A percentile compares a stretch with the other conserved stretches of the same genome.
phyloP scores from a whole-genome alignment of 2,888 invertebrate genomes.

The Meiosimyza platycephala region DNA sequence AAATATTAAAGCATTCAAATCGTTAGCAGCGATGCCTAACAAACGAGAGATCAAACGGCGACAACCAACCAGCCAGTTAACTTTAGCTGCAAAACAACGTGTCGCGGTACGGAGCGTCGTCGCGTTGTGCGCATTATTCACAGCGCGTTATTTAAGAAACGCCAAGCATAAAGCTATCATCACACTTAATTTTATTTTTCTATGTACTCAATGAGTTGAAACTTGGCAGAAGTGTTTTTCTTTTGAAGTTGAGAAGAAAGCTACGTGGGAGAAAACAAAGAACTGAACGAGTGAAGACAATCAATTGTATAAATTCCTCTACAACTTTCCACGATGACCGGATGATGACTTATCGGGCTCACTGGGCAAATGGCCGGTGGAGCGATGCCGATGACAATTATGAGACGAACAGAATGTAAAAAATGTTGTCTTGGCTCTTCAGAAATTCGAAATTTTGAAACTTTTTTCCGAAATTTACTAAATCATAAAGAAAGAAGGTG shows the following conservation, averaged over 20 bases:
- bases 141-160: neutral
- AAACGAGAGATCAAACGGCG: conserved; percentile 56
- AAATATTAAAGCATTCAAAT: conserved; percentile 62
- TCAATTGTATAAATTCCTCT: too few species aligned
- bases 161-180: neutral
- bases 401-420: too few species aligned
- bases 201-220: neutral
- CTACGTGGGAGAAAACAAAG: too few species aligned
- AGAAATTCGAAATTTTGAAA: too few species aligned
- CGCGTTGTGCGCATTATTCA: conserved; percentile 2
- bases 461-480: too few species aligned
- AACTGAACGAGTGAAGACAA: too few species aligned
- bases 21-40: conserved; percentile 63
- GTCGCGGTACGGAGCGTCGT: neutral
- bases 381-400: too few species aligned
- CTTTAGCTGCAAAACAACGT: neutral
- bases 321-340: too few species aligned
- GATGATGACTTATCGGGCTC: too few species aligned
- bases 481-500: too few species aligned
- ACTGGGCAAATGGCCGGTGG: too few species aligned
- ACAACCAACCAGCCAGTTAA: conserved; percentile 36
- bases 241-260: neutral
- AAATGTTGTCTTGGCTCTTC: too few species aligned
- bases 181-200: neutral
- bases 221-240: neutral